A percentile compares a stretch with the other conserved stretches of the same genome.
Conservation (phyloP, 53 echinoderm and acorn worm genomes). For the Mesocentrotus franciscanus region DNA sequence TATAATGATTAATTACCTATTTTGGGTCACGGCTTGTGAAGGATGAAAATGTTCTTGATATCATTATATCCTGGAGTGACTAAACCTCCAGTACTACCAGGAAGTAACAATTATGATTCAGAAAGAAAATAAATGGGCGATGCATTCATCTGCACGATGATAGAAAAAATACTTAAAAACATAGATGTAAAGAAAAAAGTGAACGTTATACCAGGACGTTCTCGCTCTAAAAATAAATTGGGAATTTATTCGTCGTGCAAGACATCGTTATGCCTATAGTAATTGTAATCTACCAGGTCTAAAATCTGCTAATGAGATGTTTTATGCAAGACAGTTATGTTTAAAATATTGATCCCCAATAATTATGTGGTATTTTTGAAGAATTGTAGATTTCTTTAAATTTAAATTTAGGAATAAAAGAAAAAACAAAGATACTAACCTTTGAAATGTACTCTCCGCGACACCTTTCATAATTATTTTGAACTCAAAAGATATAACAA, state of each 20-base stretch:
- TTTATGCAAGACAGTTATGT: background rate
- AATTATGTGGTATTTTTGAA: too few relatives aligned
- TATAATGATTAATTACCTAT: background rate
- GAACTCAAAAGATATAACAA: too few relatives aligned
- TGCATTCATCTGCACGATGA: background rate
- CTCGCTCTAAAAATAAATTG: background rate
- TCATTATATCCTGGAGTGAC: background rate
- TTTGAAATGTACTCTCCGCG: too few relatives aligned
- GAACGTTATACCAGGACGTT: background rate
- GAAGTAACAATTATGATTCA: slow-evolving; percentile 17
- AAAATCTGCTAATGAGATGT: background rate
- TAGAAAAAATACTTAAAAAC: background rate
- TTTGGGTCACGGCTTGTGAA: background rate
- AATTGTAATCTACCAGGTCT: background rate
- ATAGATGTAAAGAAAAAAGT: background rate
- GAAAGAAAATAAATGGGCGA: background rate
- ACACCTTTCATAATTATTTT: too few relatives aligned
- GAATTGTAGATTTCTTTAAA: too few relatives aligned
- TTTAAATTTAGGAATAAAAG: too few relatives aligned
- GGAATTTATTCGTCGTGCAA: background rate
- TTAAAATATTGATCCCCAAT: too few relatives aligned
- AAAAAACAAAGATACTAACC: too few relatives aligned
- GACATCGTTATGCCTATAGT: background rate
- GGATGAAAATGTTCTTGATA: background rate
- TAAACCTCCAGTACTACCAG: background rate